A percentile compares a stretch with the other conserved stretches of the same genome.
Evolutionary conservation across 2,113 vertebrate genomes (phyloP).

Genomic region (Balaeniceps rex): DNA sequence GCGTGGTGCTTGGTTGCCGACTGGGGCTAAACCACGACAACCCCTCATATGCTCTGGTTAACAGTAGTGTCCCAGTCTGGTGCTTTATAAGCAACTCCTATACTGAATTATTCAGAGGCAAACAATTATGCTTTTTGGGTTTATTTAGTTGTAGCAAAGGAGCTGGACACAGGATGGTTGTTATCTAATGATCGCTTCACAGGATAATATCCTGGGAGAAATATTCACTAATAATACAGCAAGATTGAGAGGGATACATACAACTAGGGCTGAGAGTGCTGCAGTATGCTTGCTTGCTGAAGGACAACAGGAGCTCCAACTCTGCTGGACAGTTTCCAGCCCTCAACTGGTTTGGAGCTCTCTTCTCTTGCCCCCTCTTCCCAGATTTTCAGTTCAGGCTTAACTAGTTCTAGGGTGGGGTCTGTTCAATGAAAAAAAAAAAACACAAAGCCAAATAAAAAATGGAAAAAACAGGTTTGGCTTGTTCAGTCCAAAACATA

Average conservation of each 20-base stretch:
- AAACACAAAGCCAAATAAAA: not conserved
- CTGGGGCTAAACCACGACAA: too few relatives aligned
- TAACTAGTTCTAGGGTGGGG: not conserved
- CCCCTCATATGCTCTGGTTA: not conserved
- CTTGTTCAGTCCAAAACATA: not conserved
- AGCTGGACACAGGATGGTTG: not conserved
- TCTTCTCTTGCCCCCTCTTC: not conserved
- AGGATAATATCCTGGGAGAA: not conserved
- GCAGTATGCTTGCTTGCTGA: not conserved
- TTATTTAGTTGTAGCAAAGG: not conserved
- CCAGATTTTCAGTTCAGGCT: not conserved
- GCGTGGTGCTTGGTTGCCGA: too few relatives aligned
- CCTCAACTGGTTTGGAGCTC: not conserved
- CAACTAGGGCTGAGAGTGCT: not conserved
- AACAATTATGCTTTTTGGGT: not conserved
- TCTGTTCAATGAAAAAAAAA: not conserved
- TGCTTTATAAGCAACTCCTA: not conserved
- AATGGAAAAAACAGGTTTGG: rapidly evolving
- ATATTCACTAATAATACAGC: not conserved
- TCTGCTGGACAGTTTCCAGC: not conserved
- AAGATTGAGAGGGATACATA: not conserved
- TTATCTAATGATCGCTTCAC: not conserved
- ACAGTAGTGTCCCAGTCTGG: not conserved
- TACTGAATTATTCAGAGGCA: not conserved
- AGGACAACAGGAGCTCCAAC: not conserved